A percentile compares a stretch with the other conserved stretches of the same genome.
Conservation (phyloP, 1,140 invertebrate genomes). For the Reticulitermes speratus region DNA sequence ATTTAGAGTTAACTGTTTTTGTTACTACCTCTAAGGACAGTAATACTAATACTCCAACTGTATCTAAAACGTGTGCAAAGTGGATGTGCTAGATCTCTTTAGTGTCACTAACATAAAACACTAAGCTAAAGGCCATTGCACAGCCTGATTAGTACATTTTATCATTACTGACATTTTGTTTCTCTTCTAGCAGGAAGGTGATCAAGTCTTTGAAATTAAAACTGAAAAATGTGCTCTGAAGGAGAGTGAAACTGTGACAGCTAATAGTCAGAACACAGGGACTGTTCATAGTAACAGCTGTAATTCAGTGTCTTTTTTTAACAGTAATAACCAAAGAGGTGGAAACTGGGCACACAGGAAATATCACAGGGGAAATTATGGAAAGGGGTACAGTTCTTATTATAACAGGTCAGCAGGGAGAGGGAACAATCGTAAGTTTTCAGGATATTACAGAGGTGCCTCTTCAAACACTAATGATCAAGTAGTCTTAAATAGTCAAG, state of each 20-base stretch:
- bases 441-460: not conserved
- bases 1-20: no score
- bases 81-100: no score
- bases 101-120: no score
- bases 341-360: conserved; percentile 23
- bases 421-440: conserved; percentile 39
- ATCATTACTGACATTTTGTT: no score
- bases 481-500: not conserved
- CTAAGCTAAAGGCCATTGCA: no score
- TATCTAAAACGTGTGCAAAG: no score
- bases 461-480: not conserved
- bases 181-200: no score
- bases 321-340: not conserved
- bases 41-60: no score
- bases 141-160: no score
- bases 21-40: no score
- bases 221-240: not conserved
- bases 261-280: not conserved
- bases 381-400: conserved; percentile 38
- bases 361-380: conserved; percentile 34
- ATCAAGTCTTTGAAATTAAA: no score
- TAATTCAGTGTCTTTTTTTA: not conserved
- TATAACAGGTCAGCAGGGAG: conserved; percentile 37
- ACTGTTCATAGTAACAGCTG: not conserved
- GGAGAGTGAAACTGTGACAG: not conserved